These are phyloP conservation scores for Moxostoma hubbsi DNA, from an alignment of 2,797 vertebrate species.

Conservation along the genomic window DNA sequence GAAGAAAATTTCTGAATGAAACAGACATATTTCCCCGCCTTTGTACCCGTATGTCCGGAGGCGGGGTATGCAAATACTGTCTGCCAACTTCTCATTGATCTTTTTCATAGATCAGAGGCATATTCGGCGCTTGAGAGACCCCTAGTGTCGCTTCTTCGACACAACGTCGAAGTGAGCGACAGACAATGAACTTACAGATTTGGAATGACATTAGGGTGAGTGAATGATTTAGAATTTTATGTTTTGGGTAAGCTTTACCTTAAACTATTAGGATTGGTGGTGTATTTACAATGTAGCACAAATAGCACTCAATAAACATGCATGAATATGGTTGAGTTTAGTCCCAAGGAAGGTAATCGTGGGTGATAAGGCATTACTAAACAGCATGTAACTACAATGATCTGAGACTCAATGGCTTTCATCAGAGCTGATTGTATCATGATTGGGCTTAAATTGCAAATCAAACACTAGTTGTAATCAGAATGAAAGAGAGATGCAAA, in stretches of 20 bases:
- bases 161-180: too few relatives aligned
- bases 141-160: too few relatives aligned
- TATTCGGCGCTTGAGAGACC: too few relatives aligned
- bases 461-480: conserved; percentile 60
- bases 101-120: too few relatives aligned
- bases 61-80: too few relatives aligned
- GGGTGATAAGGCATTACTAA: conserved; percentile 55
- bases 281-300: conserved; percentile 24
- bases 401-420: conserved; percentile 55
- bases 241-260: conserved; percentile 12
- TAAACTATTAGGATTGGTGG: not conserved
- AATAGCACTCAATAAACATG: conserved; percentile 36
- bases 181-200: too few relatives aligned
- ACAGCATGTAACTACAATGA: conserved; percentile 55
- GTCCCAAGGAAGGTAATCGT: conserved; percentile 50
- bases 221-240: too few relatives aligned
- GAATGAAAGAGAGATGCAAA: conserved; percentile 28
- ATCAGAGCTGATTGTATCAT: conserved; percentile 59
- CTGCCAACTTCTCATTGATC: too few relatives aligned
- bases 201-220: too few relatives aligned
- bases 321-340: conserved; percentile 43
- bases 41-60: too few relatives aligned
- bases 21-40: too few relatives aligned
- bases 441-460: conserved; percentile 63
- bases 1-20: too few relatives aligned